phyloP scores from a whole-genome alignment of 2,888 invertebrate species.

The Machimus atricapillus region DNA sequence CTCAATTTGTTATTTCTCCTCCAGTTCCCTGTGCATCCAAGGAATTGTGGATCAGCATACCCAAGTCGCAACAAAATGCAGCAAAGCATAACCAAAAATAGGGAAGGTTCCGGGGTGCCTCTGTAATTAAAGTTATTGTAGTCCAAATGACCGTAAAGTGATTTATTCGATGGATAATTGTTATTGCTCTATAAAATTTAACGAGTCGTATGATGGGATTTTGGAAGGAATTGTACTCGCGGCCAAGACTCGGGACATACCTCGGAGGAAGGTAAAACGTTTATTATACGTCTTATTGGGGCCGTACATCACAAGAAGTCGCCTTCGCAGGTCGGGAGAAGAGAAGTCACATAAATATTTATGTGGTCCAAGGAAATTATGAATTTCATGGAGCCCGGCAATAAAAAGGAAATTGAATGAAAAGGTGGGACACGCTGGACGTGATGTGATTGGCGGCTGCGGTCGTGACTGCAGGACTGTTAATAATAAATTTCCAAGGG shows the following conservation, averaged over 20 bases:
- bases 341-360: not conserved
- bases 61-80: not conserved
- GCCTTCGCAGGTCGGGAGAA: not conserved
- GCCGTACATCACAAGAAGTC: not conserved
- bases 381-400: not conserved
- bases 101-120: not conserved
- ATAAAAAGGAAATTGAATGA: not conserved
- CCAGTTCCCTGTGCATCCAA: not conserved
- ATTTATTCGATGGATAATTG: not conserved
- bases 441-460: not conserved
- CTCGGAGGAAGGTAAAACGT: not conserved
- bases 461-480: not conserved
- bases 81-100: not conserved
- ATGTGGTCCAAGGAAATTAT: not conserved
- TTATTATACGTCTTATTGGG: not conserved
- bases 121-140: not conserved
- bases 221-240: not conserved
- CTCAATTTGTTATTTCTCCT: not conserved
- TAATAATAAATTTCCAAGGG: not conserved
- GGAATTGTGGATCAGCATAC: not conserved
- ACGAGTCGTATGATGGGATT: not conserved
- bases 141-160: not conserved
- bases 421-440: not conserved
- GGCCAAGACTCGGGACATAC: not conserved
- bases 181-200: not conserved